phyloP scores from a whole-genome alignment of 2,797 vertebrate species.

The Aeoliscus strigatus region DNA sequence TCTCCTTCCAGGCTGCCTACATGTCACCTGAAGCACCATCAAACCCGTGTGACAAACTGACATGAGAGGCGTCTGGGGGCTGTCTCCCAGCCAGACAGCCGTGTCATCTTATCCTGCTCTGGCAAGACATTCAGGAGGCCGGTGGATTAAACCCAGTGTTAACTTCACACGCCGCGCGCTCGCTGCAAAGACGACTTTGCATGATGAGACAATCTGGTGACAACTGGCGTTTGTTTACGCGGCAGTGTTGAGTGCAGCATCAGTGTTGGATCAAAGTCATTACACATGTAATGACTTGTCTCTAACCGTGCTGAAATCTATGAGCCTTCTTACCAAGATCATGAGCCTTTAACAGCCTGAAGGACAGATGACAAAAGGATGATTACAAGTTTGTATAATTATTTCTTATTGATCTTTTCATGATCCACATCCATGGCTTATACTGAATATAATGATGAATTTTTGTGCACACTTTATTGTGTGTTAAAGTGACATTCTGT shows the following conservation, averaged over 20 bases:
- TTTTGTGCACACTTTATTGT: too few relatives aligned
- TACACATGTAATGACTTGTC: constrained; percentile 23
- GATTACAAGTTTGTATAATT: constrained; percentile 7
- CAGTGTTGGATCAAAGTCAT: constrained; percentile 19
- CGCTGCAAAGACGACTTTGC: constrained; percentile 22
- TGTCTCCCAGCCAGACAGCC: constrained; percentile 62
- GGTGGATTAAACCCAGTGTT: constrained; percentile 48
- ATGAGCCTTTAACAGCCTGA: constrained; percentile 9
- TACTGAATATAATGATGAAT: neutral
- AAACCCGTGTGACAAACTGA: constrained; percentile 60
- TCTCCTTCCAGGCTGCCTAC: constrained; percentile 47
- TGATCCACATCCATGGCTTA: constrained; percentile 12
- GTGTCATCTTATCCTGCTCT: constrained; percentile 56
- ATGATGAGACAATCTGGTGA: constrained; percentile 27
- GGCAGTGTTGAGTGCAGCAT: constrained; percentile 1
- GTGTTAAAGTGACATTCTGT: too few relatives aligned
- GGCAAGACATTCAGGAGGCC: constrained; percentile 33
- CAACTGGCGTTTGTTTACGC: constrained; percentile 38
- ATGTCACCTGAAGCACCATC: constrained; percentile 63
- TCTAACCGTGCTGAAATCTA: constrained; percentile 21
- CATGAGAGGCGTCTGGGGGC: constrained; percentile 54
- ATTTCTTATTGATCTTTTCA: constrained; percentile 16
- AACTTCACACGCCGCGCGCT: constrained; percentile 34
- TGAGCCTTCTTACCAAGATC: constrained; percentile 16
- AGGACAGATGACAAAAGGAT: constrained; percentile 16